Percentiles rank a stretch among this genome's conserved stretches.
Conservation (phyloP, 1,140 invertebrate species). For the Lasioglossum albipes region DNA sequence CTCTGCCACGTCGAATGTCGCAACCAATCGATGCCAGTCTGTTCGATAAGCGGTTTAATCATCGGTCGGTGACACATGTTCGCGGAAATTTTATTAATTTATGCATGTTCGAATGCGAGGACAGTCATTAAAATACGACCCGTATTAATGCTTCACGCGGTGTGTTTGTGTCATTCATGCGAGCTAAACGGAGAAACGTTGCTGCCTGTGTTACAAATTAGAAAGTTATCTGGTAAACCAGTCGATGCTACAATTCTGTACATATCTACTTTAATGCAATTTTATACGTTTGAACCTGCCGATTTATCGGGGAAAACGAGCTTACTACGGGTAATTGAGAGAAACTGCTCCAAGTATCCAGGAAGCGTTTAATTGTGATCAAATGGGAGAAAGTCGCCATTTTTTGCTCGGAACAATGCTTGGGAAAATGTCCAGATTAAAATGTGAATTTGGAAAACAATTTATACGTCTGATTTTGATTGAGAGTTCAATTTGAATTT, state of each 20-base stretch:
- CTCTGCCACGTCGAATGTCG: conserved; percentile 3
- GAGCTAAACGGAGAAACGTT: background rate
- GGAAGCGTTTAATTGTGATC: background rate
- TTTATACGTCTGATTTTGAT: too few relatives aligned
- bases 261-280: background rate
- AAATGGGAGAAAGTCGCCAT: too few relatives aligned
- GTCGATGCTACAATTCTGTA: background rate
- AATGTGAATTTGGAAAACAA: too few relatives aligned
- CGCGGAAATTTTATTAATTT: conserved; percentile 32
- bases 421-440: too few relatives aligned
- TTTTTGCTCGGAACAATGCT: too few relatives aligned
- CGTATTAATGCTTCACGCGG: background rate
- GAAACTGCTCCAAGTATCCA: conserved; percentile 13
- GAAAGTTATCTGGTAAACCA: conserved; percentile 2
- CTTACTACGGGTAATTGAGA: background rate
- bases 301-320: background rate
- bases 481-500: too few relatives aligned
- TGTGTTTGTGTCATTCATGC: background rate
- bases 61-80: background rate
- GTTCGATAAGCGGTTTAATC: conserved; percentile 38
- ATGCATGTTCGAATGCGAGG: conserved; percentile 1
- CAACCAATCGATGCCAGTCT: conserved; percentile 6
- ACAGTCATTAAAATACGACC: conserved; percentile 12
- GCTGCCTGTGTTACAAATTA: conserved; percentile 11
- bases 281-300: background rate